Conservation (phyloP, 2,113 vertebrate genomes). For the Empidonax alnorum region DNA sequence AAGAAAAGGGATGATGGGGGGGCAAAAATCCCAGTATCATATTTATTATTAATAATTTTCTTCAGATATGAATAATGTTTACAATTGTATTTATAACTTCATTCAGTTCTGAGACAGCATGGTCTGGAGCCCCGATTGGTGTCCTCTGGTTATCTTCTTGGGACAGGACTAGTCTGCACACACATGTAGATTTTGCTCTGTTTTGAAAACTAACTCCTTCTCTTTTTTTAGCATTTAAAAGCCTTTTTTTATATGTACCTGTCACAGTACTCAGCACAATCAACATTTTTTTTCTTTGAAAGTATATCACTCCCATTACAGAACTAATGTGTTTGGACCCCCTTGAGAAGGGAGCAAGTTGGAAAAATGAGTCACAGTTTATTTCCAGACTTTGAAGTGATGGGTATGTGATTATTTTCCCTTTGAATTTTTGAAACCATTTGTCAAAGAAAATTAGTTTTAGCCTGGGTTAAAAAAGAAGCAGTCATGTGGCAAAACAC, state of each 20-base stretch:
- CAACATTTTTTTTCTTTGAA: background rate
- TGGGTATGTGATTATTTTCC: background rate
- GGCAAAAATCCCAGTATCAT: fast-evolving
- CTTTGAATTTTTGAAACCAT: background rate
- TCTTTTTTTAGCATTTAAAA: background rate
- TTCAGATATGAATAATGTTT: background rate
- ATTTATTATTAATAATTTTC: background rate
- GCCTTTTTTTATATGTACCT: background rate
- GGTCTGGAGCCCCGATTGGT: background rate
- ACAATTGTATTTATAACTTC: background rate
- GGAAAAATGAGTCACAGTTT: background rate
- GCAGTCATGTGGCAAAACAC: background rate
- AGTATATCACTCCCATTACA: background rate
- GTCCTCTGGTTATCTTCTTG: background rate
- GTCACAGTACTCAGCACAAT: background rate
- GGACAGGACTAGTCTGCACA: background rate
- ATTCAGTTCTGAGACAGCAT: background rate
- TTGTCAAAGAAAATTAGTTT: background rate
- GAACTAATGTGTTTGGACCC: background rate
- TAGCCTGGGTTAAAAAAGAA: background rate
- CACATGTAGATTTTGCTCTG: background rate
- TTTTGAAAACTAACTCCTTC: background rate
- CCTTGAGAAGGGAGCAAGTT: background rate
- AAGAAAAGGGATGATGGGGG: background rate
- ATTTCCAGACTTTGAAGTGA: background rate